phyloP scores from a whole-genome alignment of 2,797 vertebrate species.

The Okamejei kenojei region DNA sequence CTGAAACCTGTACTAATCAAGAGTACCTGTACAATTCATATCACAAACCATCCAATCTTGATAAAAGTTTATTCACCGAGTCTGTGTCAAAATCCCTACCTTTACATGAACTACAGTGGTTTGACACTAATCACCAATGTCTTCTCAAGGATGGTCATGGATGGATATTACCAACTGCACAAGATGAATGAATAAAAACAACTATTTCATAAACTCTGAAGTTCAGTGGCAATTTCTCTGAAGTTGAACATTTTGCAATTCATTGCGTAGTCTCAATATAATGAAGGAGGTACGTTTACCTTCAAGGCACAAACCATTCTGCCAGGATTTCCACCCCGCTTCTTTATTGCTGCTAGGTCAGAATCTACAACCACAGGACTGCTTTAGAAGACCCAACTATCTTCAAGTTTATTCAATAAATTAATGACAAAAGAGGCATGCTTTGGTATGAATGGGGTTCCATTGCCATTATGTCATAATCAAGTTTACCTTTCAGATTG shows the following conservation, averaged over 20 bases:
- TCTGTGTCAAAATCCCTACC: too few relatives aligned
- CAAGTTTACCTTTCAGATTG: not conserved
- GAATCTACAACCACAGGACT: not conserved
- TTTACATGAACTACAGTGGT: too few relatives aligned
- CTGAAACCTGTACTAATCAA: too few relatives aligned
- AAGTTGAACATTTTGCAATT: not conserved
- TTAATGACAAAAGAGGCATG: not conserved
- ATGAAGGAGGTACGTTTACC: not conserved
- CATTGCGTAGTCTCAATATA: not conserved
- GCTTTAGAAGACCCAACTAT: not conserved
- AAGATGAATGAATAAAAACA: too few relatives aligned
- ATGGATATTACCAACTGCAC: too few relatives aligned
- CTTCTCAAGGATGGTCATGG: too few relatives aligned
- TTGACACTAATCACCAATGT: too few relatives aligned
- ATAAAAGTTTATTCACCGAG: too few relatives aligned
- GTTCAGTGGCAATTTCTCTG: not conserved
- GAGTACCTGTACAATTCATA: too few relatives aligned
- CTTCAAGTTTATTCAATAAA: not conserved
- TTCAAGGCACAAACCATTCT: not conserved
- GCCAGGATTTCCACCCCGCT: not conserved
- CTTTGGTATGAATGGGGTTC: not conserved
- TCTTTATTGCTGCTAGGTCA: not conserved
- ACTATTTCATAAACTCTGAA: not conserved
- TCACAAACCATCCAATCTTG: too few relatives aligned
- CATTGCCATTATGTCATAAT: not conserved